These are phyloP conservation scores for Daktulosphaira vitifoliae DNA, from an alignment of 1,140 invertebrate genomes.

Conservation along the genomic window DNA sequence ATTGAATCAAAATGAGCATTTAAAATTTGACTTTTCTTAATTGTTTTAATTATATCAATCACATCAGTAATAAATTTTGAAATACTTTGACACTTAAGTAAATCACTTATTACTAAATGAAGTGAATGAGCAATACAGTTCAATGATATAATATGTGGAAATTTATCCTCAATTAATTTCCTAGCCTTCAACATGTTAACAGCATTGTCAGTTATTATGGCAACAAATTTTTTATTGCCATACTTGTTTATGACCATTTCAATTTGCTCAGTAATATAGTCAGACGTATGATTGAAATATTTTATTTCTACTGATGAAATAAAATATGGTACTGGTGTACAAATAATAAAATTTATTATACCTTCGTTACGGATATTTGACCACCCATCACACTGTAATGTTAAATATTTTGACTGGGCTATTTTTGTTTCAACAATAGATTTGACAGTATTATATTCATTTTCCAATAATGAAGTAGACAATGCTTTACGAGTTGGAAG, in stretches of 20 bases:
- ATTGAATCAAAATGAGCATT: conserved; percentile 1
- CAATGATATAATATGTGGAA: conserved; percentile 9
- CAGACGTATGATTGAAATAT: conserved; percentile 37
- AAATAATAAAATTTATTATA: conserved; percentile 40
- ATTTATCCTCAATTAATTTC: conserved; percentile 37
- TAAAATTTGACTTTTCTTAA: conserved; percentile 14
- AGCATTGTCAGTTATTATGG: conserved; percentile 39
- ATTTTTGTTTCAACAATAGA: conserved; percentile 20
- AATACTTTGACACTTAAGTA: conserved; percentile 17
- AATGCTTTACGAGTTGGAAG: conserved; percentile 32
- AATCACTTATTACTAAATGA: conserved; percentile 28
- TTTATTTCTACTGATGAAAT: conserved; percentile 38
- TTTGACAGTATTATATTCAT: conserved; percentile 31
- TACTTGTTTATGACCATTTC: conserved; percentile 38
- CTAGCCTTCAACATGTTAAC: conserved; percentile 38
- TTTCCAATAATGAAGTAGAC: conserved; percentile 34
- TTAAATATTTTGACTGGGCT: conserved; percentile 21
- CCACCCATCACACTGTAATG: conserved; percentile 41
- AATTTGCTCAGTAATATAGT: conserved; percentile 38
- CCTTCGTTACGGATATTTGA: conserved; percentile 40
- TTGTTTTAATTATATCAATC: conserved; percentile 15
- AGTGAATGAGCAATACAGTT: conserved; percentile 27
- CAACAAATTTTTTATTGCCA: conserved; percentile 39
- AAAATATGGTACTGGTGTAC: conserved; percentile 40
- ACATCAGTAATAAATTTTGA: conserved; percentile 15